Evolutionary conservation across 2,113 vertebrate genomes (phyloP).

Genomic region (Nothobranchius furzeri): DNA sequence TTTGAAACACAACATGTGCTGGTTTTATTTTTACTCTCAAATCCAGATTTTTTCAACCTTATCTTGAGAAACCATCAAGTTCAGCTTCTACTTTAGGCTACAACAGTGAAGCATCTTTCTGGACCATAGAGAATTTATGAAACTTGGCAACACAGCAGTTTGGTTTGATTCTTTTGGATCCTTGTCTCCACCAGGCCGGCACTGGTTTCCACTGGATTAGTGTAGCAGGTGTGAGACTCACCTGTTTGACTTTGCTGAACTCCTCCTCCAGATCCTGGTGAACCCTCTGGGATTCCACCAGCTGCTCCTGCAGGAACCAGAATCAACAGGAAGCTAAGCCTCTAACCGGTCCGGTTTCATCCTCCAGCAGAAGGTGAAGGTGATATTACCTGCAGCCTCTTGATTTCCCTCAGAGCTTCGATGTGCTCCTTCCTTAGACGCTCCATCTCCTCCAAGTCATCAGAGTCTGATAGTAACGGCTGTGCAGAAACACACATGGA

Average conservation of each 20-base stretch:
- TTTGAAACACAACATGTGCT: background rate
- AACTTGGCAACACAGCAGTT: too few relatives aligned
- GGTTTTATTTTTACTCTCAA: background rate
- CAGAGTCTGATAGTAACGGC: conserved; percentile 77
- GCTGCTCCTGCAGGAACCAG: conserved; percentile 78
- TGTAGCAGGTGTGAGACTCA: conserved; percentile 58
- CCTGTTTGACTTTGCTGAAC: conserved; percentile 84
- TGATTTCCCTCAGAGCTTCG: conserved; percentile 84
- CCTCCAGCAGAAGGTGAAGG: background rate
- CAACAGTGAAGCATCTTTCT: too few relatives aligned
- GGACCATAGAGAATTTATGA: too few relatives aligned
- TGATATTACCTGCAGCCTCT: conserved; percentile 84
- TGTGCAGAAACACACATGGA: conserved; percentile 5
- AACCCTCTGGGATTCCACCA: conserved; percentile 82
- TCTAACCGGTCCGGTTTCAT: too few relatives aligned
- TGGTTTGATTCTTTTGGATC: too few relatives aligned
- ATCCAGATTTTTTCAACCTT: too few relatives aligned
- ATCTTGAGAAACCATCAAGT: too few relatives aligned
- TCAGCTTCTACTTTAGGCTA: too few relatives aligned
- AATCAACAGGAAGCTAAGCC: background rate
- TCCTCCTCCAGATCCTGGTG: conserved; percentile 84
- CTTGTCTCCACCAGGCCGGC: too few relatives aligned
- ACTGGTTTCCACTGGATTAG: too few relatives aligned
- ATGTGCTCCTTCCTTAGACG: conserved; percentile 83
- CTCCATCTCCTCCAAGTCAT: conserved; percentile 83